A percentile compares a stretch with the other conserved stretches of the same genome.
Conservation (phyloP, 2,888 invertebrate species). For the Sinohyriopsis cumingii region DNA sequence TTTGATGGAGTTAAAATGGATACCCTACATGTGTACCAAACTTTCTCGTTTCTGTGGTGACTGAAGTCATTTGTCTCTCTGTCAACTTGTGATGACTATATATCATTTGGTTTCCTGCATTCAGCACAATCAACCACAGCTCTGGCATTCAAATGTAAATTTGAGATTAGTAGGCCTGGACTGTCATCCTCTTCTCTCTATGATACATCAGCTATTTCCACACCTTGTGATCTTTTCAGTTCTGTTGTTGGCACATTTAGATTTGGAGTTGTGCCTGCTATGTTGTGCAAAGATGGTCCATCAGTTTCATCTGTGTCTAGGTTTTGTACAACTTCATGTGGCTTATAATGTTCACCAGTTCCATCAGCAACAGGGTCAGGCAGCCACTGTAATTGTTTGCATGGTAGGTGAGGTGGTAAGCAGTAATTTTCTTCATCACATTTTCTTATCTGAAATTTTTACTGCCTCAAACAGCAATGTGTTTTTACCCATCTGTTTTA, state of each 20-base stretch:
- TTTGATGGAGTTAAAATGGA: background rate
- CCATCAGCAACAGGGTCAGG: constrained; percentile 23
- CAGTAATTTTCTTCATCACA: constrained; percentile 12
- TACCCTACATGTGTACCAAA: constrained; percentile 14
- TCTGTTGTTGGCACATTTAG: too few species aligned
- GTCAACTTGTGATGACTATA: constrained; percentile 13
- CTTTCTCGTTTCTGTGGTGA: background rate
- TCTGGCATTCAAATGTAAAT: constrained; percentile 13
- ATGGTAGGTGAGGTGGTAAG: constrained; percentile 1
- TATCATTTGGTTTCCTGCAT: constrained; percentile 7
- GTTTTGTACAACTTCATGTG: constrained; percentile 8
- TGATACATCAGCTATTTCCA: too few species aligned
- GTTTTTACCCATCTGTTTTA: constrained; percentile 11
- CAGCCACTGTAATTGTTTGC: constrained; percentile 13
- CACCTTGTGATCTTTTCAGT: too few species aligned
- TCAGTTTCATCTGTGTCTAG: constrained; percentile 16
- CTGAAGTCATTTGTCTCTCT: constrained; percentile 9
- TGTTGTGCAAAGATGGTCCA: constrained; percentile 9
- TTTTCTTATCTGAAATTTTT: constrained; percentile 14
- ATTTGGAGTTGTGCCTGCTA: too few species aligned
- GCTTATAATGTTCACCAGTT: constrained; percentile 14
- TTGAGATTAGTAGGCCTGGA: background rate
- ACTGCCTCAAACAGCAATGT: constrained; percentile 8
- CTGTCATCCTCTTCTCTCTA: background rate
- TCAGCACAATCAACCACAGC: constrained; percentile 7